Base-by-base conservation (phyloP, 2,888 invertebrate species). In the Pollenia angustigena region DNA sequence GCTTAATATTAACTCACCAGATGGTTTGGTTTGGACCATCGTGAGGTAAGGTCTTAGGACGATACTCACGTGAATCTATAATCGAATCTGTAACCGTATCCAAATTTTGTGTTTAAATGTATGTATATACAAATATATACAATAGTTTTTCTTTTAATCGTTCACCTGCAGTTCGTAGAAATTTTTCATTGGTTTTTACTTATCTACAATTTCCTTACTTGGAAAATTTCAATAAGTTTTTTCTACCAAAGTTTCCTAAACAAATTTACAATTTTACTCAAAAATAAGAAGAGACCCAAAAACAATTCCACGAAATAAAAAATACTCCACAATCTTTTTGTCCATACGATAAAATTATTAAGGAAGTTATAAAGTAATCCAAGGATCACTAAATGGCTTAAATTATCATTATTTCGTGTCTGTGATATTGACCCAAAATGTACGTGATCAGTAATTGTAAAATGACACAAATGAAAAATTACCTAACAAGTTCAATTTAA, bases 351-450 rank as follows among this genome's bases (percentile, higher is more conserved):
- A 44, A 54, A 72, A 42, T 6, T 54, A 14, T 60, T 44, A 79
- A 79, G 84, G 84, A 85, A 85, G 79, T 85, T 74, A 50, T 74
- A 54, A 80, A 74, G 40, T 64, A 54, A 50, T 12, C n/a, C 81
- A 87, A 87, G 69, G 56, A 84, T 68, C 81, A 54, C 81, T 84
- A 84, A 84, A 84, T 87, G 78, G 78, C 78, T 84, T 75, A 66
- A 75, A 83, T 75, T 76, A 80, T 80, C 83, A 50, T 80, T 83
- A 83, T 66, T 69, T 75, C 40, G 64, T 83, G 46, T 81, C 78
- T 68, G 78, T 68, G 84, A 78, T 69, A 84, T 69, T 84, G 87
- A 81, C 78, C 84, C 74, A 69, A 78, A 87, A 81, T 58, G 74
- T 81, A 87, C 87, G 87, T 87, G 87, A 84, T 81, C 62, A 52